Percentiles rank a stretch among this genome's conserved stretches.
These are phyloP conservation scores for Lepetodrilus schrolli DNA, from an alignment of 2,888 invertebrate genomes.

Conservation along the genomic window DNA sequence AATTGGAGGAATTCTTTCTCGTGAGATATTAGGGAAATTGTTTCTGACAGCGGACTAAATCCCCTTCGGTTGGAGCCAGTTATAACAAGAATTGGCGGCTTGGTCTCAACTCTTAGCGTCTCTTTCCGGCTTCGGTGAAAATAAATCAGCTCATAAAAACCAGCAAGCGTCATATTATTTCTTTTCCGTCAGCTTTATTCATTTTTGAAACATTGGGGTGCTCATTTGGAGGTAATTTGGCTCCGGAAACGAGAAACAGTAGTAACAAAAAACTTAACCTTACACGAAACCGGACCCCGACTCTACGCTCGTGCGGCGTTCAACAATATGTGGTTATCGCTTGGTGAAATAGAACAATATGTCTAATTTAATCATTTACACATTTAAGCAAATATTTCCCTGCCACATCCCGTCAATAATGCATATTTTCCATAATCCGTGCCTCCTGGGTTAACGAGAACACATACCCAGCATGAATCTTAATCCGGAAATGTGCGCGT, in stretches of 20 bases:
- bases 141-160: neutral
- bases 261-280: slow-evolving; percentile 16
- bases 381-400: neutral
- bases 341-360: slow-evolving; percentile 6
- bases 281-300: neutral
- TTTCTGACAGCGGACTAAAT: slow-evolving; percentile 6
- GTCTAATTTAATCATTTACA: slow-evolving; percentile 7
- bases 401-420: neutral
- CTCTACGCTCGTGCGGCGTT: neutral
- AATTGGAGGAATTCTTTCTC: slow-evolving; percentile 10
- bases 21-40: slow-evolving; percentile 1
- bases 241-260: slow-evolving; percentile 21
- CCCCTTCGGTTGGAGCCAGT: neutral
- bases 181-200: slow-evolving; percentile 25
- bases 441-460: neutral
- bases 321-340: slow-evolving; percentile 18
- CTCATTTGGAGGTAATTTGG: slow-evolving; percentile 21
- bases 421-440: neutral
- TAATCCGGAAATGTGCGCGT: neutral
- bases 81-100: neutral
- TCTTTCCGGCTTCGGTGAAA: slow-evolving; percentile 13
- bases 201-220: slow-evolving; percentile 4
- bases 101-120: neutral
- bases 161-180: slow-evolving; percentile 26
- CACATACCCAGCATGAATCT: neutral